Conservation (phyloP, 2,888 invertebrate genomes). For the Drosophila macrothrix region DNA sequence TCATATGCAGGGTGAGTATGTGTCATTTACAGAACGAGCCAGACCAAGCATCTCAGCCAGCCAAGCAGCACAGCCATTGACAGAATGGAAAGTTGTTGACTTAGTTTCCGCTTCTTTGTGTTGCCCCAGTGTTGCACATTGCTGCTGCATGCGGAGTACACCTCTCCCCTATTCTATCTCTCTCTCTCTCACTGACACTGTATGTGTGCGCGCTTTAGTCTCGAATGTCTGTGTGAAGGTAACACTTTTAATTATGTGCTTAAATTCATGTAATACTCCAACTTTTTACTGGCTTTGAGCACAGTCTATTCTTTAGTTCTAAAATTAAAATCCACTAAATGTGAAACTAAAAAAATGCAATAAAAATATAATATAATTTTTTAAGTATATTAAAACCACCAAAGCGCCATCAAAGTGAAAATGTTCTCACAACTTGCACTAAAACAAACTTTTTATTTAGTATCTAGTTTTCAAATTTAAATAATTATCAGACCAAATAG, state of each 20-base stretch:
- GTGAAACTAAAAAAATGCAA: not conserved
- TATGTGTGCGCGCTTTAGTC: slow-evolving; percentile 16
- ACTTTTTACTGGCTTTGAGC: slow-evolving; percentile 3
- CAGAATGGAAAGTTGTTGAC: slow-evolving; percentile 79
- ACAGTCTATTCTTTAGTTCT: slow-evolving; percentile 21
- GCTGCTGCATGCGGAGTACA: not conserved
- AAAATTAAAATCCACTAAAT: slow-evolving; percentile 9
- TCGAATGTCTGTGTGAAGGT: slow-evolving; percentile 21
- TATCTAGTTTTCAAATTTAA: not conserved
- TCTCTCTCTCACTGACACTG: too few species aligned
- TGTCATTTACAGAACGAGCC: slow-evolving; percentile 63
- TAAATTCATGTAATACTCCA: slow-evolving; percentile 17
- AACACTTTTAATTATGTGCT: slow-evolving; percentile 65
- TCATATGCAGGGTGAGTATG: slow-evolving; percentile 68
- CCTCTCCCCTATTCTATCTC: not conserved
- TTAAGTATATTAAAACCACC: not conserved
- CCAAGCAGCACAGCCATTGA: slow-evolving; percentile 62
- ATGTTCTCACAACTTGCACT: not conserved
- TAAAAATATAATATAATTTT: not conserved
- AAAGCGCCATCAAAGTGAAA: not conserved
- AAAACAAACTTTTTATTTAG: not conserved
- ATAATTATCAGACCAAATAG: slow-evolving; percentile 19
- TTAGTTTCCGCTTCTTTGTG: slow-evolving; percentile 65
- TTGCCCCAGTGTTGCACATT: slow-evolving; percentile 28
- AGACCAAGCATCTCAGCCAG: slow-evolving; percentile 28